A percentile compares a stretch with the other conserved stretches of the same genome.
These are phyloP conservation scores for Erebia palarica DNA, from an alignment of 2,888 invertebrate genomes.

Conservation along the genomic window DNA sequence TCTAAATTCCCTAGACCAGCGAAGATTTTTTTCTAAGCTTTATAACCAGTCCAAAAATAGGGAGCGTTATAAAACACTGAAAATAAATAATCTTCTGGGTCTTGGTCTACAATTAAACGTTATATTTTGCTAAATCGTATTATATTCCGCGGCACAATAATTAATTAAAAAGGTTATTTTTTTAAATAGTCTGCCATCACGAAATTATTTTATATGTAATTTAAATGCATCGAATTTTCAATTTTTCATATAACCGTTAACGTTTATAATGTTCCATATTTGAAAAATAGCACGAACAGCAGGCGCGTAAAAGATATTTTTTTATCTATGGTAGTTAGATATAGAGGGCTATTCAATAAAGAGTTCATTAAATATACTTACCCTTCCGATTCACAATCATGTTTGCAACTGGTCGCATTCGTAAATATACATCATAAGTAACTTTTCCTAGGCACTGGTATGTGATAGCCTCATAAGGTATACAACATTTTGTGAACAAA, in stretches of 20 bases:
- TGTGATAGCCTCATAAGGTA: slow-evolving; percentile 66
- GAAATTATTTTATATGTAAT: slow-evolving; percentile 43
- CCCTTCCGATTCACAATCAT: slow-evolving; percentile 80
- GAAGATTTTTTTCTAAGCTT: background rate
- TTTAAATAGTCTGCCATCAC: slow-evolving; percentile 61
- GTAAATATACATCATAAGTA: slow-evolving; percentile 79
- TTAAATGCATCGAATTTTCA: slow-evolving; percentile 13
- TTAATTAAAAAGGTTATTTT: slow-evolving; percentile 48
- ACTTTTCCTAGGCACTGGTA: slow-evolving; percentile 78
- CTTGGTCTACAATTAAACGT: slow-evolving; percentile 51
- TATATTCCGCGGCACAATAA: slow-evolving; percentile 55
- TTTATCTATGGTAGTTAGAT: slow-evolving; percentile 17
- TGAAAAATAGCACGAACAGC: slow-evolving; percentile 72
- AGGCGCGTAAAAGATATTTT: slow-evolving; percentile 48
- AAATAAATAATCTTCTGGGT: background rate
- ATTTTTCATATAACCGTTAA: slow-evolving; percentile 3
- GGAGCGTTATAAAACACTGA: background rate
- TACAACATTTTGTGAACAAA: slow-evolving; percentile 49
- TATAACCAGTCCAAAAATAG: background rate
- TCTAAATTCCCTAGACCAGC: slow-evolving; percentile 15
- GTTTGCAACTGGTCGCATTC: slow-evolving; percentile 72
- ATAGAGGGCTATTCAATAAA: slow-evolving; percentile 39
- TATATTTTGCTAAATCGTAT: slow-evolving; percentile 67
- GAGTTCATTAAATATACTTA: slow-evolving; percentile 42
- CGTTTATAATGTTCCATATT: slow-evolving; percentile 54